Evolutionary conservation across 1,140 invertebrate species (phyloP).

Genomic region (Formica selysi): DNA sequence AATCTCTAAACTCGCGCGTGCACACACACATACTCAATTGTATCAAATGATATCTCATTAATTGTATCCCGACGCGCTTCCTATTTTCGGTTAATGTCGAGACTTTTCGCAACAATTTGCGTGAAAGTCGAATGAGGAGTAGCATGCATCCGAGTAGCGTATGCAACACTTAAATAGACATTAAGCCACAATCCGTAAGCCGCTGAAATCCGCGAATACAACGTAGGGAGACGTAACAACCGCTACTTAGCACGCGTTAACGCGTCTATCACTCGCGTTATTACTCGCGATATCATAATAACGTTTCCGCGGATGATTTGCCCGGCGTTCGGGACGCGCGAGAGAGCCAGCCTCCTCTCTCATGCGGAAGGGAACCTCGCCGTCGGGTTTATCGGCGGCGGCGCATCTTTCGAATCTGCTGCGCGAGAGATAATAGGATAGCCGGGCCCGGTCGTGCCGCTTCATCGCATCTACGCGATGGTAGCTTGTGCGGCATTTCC

Average conservation of each 20-base stretch:
- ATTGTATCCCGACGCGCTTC: background rate
- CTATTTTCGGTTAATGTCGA: background rate
- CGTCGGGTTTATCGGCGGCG: constrained; percentile 48
- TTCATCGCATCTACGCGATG: constrained; percentile 49
- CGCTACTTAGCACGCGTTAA: constrained; percentile 61
- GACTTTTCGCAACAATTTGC: constrained; percentile 6
- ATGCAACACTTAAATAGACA: constrained; percentile 50
- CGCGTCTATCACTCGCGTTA: constrained; percentile 60
- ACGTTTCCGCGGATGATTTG: constrained; percentile 19
- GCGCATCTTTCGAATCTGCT: constrained; percentile 57
- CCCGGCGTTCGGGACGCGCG: background rate
- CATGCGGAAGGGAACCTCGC: constrained; percentile 32
- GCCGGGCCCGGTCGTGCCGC: constrained; percentile 41
- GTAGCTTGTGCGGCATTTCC: constrained; percentile 51
- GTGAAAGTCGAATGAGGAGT: constrained; percentile 18
- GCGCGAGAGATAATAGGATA: constrained; percentile 65
- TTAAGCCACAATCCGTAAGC: constrained; percentile 41
- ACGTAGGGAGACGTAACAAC: constrained; percentile 34
- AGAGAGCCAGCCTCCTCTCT: background rate
- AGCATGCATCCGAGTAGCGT: background rate
- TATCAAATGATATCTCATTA: background rate
- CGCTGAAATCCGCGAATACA: constrained; percentile 43
- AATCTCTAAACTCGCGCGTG: background rate
- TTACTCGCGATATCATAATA: constrained; percentile 59
- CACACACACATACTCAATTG: background rate